phyloP scores from a whole-genome alignment of 2,113 vertebrate species.

The Numida meleagris region DNA sequence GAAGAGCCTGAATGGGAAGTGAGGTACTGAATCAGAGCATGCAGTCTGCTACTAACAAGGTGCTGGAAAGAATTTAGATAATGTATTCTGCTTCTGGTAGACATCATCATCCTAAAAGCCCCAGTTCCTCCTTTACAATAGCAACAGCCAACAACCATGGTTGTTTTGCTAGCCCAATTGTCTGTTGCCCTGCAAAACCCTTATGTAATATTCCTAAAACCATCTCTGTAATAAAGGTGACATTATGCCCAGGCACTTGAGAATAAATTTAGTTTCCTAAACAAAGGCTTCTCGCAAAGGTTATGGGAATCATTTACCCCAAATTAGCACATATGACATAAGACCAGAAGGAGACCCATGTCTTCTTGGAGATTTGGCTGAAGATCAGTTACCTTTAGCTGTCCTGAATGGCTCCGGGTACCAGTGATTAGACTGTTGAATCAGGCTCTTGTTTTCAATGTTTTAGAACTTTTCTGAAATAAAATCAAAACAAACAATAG shows the following conservation, averaged over 20 bases:
- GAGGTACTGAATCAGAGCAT: background rate
- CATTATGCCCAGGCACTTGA: background rate
- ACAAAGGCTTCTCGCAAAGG: background rate
- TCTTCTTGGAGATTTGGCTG: background rate
- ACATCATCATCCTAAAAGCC: background rate
- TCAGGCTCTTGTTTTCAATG: background rate
- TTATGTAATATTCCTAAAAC: background rate
- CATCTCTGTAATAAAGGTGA: background rate
- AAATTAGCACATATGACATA: background rate
- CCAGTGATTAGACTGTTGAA: background rate
- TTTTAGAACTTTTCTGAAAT: background rate
- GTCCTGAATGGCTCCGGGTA: background rate
- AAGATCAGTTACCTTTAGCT: background rate
- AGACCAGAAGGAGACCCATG: background rate
- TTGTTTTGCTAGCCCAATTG: background rate
- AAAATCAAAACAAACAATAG: background rate
- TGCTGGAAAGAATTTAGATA: background rate
- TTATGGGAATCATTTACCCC: background rate
- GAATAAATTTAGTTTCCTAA: background rate
- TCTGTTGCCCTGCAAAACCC: background rate
- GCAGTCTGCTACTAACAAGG: background rate
- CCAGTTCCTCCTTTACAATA: background rate
- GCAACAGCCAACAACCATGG: background rate
- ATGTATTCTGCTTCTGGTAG: background rate
- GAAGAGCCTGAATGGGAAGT: background rate